A percentile compares a stretch with the other conserved stretches of the same genome.
Evolutionary conservation across 2,797 vertebrate species (phyloP).

Genomic region (Toxotes lorentzi): DNA sequence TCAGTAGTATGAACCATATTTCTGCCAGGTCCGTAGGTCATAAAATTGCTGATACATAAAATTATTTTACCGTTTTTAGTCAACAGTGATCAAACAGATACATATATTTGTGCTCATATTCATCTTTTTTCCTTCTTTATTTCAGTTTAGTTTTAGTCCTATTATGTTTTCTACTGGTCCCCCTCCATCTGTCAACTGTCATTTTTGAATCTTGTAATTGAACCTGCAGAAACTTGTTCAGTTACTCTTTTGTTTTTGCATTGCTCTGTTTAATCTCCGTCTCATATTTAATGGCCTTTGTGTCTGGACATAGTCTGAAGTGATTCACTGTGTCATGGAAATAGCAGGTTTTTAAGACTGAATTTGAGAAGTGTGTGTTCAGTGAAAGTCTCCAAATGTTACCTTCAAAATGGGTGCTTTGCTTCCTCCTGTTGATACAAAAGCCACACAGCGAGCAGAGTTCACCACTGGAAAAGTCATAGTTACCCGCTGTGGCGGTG

Average conservation of each 20-base stretch:
- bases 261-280: neutral
- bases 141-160: neutral
- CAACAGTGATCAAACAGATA: neutral
- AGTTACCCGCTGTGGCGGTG: slow-evolving; percentile 91
- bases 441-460: slow-evolving; percentile 88
- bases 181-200: neutral
- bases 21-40: neutral
- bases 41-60: neutral
- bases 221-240: neutral
- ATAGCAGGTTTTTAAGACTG: neutral
- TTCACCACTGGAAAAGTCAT: slow-evolving; percentile 93
- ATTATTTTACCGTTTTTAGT: slow-evolving; percentile 2
- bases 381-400: slow-evolving; percentile 28
- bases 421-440: slow-evolving; percentile 92
- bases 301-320: neutral
- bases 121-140: neutral
- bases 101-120: neutral
- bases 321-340: slow-evolving; percentile 8
- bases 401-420: slow-evolving; percentile 93
- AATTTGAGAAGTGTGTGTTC: slow-evolving; percentile 1
- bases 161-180: neutral
- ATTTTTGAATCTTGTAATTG: neutral
- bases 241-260: neutral
- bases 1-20: neutral
- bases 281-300: neutral